Percentiles rank a stretch among this genome's conserved stretches.
phyloP scores from a whole-genome alignment of 2,113 vertebrate species.

The Felis catus region DNA sequence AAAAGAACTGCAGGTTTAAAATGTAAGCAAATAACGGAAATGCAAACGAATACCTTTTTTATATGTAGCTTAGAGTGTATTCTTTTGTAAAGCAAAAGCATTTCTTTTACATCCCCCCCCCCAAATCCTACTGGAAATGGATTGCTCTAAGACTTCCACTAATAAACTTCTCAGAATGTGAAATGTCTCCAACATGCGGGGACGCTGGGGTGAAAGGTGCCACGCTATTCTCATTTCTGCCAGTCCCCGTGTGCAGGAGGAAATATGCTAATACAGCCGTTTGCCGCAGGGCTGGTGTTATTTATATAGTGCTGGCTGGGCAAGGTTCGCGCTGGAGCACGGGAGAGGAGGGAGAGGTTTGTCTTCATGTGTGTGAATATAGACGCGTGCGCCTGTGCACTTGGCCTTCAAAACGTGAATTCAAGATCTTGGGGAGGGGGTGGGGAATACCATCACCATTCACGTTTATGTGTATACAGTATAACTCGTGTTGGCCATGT shows the following conservation, averaged over 20 bases:
- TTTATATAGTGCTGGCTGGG: neutral
- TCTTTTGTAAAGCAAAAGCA: neutral
- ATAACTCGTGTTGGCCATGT: neutral
- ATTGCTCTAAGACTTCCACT: neutral
- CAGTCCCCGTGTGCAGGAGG: neutral
- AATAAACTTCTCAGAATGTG: slow-evolving; percentile 61
- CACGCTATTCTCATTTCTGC: neutral
- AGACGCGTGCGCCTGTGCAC: slow-evolving; percentile 48
- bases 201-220: slow-evolving; percentile 24
- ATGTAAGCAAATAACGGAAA: neutral
- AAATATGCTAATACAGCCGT: slow-evolving; percentile 18
- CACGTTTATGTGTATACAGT: neutral
- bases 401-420: neutral
- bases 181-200: neutral
- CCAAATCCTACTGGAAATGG: neutral
- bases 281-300: slow-evolving; percentile 70
- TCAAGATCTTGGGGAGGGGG: neutral
- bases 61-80: neutral
- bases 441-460: neutral
- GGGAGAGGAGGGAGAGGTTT: neutral
- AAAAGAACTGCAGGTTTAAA: neutral
- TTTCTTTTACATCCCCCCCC: neutral
- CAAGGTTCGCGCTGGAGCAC: slow-evolving; percentile 12
- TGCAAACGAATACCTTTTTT: neutral
- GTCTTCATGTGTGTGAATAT: neutral